phyloP scores from a whole-genome alignment of 2,888 invertebrate genomes.

The Drosophila neotestacea region DNA sequence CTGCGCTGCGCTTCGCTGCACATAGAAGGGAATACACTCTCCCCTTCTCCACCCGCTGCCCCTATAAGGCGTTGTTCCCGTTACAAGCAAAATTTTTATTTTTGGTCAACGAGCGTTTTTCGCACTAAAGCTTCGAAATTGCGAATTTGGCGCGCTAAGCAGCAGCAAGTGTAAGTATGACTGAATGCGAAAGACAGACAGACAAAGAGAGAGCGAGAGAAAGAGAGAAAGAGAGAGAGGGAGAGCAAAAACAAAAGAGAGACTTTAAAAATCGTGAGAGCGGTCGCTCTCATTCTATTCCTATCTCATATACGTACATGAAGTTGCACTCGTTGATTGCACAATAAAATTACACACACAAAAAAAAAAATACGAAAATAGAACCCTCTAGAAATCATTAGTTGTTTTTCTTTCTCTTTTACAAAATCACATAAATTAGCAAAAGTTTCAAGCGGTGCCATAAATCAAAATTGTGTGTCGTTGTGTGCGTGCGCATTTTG shows the following conservation, averaged over 20 bases:
- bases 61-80: conserved; percentile 25
- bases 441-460: conserved; percentile 47
- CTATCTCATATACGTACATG: conserved; percentile 3
- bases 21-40: conserved; percentile 36
- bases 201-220: conserved; percentile 15
- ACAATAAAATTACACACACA: conserved; percentile 62
- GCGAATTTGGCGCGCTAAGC: conserved; percentile 75
- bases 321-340: conserved; percentile 62
- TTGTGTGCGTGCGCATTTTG: conserved; percentile 34
- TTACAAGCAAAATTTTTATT: conserved; percentile 49
- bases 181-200: conserved; percentile 20
- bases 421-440: conserved; percentile 52
- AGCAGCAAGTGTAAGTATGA: conserved; percentile 50
- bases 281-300: conserved; percentile 14
- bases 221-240: conserved; percentile 17
- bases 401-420: conserved; percentile 6
- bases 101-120: conserved; percentile 61
- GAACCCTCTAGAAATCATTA: conserved; percentile 42
- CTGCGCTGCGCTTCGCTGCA: conserved; percentile 64
- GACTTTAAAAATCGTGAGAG: conserved; percentile 32
- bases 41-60: background rate
- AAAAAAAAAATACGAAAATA: conserved; percentile 29
- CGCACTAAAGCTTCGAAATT: conserved; percentile 58
- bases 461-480: conserved; percentile 46
- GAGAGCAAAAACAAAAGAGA: conserved; percentile 27